These are phyloP conservation scores for Turnix velox DNA, from an alignment of 2,113 vertebrate species.

Conservation along the genomic window DNA sequence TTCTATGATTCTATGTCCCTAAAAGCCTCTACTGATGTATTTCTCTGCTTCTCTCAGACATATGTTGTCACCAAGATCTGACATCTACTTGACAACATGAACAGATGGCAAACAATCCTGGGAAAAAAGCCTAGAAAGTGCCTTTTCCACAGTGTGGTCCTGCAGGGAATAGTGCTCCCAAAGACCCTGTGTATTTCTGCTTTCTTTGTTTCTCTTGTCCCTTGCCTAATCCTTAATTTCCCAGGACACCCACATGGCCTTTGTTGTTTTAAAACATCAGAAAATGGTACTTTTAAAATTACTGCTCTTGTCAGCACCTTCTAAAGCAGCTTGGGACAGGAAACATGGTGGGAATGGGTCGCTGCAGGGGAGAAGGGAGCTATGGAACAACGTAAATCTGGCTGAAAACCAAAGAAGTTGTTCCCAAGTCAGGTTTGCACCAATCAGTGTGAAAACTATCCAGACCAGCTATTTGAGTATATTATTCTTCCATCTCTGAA, in stretches of 20 bases:
- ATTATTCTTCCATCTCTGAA: neutral
- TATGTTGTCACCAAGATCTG: neutral
- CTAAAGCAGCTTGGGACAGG: neutral
- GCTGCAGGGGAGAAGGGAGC: too few species aligned
- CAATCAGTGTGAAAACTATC: neutral
- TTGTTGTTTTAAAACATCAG: neutral
- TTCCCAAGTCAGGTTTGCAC: neutral
- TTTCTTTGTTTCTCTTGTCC: neutral
- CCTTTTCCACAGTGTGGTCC: neutral
- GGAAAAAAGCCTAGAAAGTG: neutral
- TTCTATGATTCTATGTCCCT: too few species aligned
- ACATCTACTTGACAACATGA: neutral
- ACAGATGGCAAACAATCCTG: neutral
- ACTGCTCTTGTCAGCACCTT: neutral
- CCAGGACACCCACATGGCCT: neutral
- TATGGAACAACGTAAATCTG: neutral
- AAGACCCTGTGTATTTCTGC: neutral
- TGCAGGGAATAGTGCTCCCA: neutral
- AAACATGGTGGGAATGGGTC: neutral
- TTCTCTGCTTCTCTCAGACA: neutral
- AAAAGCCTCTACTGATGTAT: neutral
- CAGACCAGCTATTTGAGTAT: neutral
- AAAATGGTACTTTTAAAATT: neutral
- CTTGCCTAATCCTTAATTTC: neutral
- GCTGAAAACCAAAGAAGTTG: neutral